Conservation (phyloP, 2,797 vertebrate species). For the Falco columbarius region DNA sequence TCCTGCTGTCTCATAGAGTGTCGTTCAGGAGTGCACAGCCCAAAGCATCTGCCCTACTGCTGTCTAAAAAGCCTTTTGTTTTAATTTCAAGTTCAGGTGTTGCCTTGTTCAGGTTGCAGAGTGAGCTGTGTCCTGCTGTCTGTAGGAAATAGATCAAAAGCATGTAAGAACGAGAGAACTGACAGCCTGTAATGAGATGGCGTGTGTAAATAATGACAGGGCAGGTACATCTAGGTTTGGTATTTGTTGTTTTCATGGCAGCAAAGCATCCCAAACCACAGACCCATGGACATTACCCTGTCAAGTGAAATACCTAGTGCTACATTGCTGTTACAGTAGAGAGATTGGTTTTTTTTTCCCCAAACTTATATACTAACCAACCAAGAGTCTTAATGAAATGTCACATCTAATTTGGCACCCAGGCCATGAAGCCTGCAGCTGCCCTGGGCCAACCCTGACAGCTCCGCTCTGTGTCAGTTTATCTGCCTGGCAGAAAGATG, state of each 20-base stretch:
- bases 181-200: neutral
- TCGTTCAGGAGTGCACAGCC: neutral
- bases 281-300: neutral
- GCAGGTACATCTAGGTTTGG: neutral
- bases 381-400: constrained; percentile 2
- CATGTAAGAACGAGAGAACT: neutral
- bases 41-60: neutral
- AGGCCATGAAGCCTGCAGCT: neutral
- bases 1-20: neutral
- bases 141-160: neutral
- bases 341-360: neutral
- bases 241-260: neutral
- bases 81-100: neutral
- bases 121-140: neutral
- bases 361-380: constrained; percentile 4
- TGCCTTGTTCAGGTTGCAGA: neutral
- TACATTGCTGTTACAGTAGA: neutral
- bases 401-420: constrained; percentile 8
- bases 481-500: neutral
- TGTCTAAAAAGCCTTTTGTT: neutral
- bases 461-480: neutral
- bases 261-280: neutral
- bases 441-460: neutral
- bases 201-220: constrained; percentile 6
- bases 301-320: neutral